phyloP scores from a whole-genome alignment of 2,113 vertebrate genomes.

The Lampris megalopsis region DNA sequence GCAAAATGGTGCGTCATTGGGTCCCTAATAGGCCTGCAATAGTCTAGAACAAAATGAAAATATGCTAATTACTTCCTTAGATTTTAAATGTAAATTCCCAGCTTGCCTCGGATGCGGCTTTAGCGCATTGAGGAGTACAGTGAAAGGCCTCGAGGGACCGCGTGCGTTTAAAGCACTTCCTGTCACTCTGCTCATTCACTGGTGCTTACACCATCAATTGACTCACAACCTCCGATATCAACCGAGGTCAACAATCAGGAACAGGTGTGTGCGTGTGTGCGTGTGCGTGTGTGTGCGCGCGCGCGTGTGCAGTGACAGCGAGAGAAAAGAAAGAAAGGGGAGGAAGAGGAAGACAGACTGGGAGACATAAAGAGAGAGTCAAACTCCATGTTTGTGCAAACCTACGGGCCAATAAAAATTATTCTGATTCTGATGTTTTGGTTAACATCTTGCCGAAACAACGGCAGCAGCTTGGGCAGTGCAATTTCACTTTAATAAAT shows the following conservation, averaged over 20 bases:
- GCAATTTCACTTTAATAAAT: conserved; percentile 44
- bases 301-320: background rate
- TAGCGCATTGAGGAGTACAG: too few relatives aligned
- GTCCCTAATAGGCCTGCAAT: too few relatives aligned
- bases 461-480: background rate
- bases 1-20: conserved; percentile 2
- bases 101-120: background rate
- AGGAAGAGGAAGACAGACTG: background rate
- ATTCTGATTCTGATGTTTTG: too few relatives aligned
- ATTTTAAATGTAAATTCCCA: conserved; percentile 37
- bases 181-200: background rate
- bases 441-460: too few relatives aligned
- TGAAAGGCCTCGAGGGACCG: too few relatives aligned
- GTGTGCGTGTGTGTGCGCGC: background rate
- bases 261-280: conserved; percentile 55
- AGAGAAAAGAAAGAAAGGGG: background rate
- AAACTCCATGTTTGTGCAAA: background rate
- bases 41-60: background rate
- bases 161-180: too few relatives aligned
- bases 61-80: conserved; percentile 18
- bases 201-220: background rate
- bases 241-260: conserved; percentile 62
- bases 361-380: background rate
- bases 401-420: too few relatives aligned
- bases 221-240: conserved; percentile 59